Percentiles rank a stretch among this genome's conserved stretches.
These are phyloP conservation scores for Bombus breviceps DNA, from an alignment of 1,140 invertebrate species.

Conservation along the genomic window DNA sequence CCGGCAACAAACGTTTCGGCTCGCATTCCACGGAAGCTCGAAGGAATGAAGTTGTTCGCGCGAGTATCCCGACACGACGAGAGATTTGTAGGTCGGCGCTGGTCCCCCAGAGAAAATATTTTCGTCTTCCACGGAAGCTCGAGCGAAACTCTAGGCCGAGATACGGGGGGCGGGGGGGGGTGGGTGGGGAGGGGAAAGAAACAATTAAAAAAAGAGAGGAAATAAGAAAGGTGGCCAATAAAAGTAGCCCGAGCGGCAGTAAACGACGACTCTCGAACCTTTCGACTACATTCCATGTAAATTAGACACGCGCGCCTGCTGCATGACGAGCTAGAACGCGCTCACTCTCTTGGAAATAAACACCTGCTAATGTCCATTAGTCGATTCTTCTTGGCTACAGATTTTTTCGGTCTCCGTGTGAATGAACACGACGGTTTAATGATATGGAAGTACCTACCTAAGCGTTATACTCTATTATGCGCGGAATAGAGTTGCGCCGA, in stretches of 20 bases:
- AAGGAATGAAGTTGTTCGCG: slow-evolving; percentile 74
- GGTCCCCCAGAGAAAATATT: slow-evolving; percentile 52
- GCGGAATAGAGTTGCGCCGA: background rate
- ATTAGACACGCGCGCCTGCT: slow-evolving; percentile 65
- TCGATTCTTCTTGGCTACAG: slow-evolving; percentile 55
- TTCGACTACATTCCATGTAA: slow-evolving; percentile 40
- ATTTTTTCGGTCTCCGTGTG: slow-evolving; percentile 47
- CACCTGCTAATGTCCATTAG: slow-evolving; percentile 68
- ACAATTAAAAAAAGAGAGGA: background rate
- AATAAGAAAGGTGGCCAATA: slow-evolving; percentile 12
- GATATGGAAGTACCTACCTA: slow-evolving; percentile 35
- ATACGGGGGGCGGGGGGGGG: no score
- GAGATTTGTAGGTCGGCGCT: slow-evolving; percentile 69
- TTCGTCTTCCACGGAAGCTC: slow-evolving; percentile 30
- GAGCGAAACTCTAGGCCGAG: background rate
- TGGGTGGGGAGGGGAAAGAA: background rate
- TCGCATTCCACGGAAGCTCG: slow-evolving; percentile 78
- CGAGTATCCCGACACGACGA: slow-evolving; percentile 63
- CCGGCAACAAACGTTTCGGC: slow-evolving; percentile 73
- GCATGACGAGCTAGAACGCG: slow-evolving; percentile 59
- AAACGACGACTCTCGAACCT: slow-evolving; percentile 27
- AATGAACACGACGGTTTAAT: slow-evolving; percentile 48
- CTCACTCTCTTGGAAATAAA: slow-evolving; percentile 59
- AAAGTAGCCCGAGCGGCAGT: slow-evolving; percentile 45
- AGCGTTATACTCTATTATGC: background rate